Conservation (phyloP, 2,888 invertebrate species). For the Chymomyza procnemis region DNA sequence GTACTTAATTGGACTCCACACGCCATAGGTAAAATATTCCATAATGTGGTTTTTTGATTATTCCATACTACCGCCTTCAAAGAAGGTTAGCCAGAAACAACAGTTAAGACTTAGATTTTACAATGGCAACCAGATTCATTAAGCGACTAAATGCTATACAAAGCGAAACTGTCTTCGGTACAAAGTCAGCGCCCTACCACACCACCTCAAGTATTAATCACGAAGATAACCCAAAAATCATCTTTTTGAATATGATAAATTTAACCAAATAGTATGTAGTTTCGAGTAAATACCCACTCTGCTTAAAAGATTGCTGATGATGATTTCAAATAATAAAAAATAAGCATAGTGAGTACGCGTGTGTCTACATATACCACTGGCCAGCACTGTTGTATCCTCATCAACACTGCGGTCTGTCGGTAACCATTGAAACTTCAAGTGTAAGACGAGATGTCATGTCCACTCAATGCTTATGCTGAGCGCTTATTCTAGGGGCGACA, state of each 20-base stretch:
- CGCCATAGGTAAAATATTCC: too few species aligned
- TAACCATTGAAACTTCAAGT: conserved; percentile 61
- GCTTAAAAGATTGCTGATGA: not conserved
- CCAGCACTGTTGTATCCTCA: conserved; percentile 36
- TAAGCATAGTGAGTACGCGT: conserved; percentile 25
- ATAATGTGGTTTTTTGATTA: too few species aligned
- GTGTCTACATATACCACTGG: not conserved
- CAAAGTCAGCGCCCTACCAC: too few species aligned
- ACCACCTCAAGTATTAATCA: too few species aligned
- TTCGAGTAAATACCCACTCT: not conserved
- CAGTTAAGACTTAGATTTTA: too few species aligned
- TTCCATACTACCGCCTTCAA: too few species aligned
- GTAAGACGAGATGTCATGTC: conserved; percentile 66
- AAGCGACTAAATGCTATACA: too few species aligned
- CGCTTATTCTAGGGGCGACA: conserved; percentile 7
- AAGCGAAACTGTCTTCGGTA: too few species aligned
- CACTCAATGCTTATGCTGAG: conserved; percentile 37
- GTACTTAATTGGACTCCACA: too few species aligned
- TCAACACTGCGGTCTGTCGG: conserved; percentile 55
- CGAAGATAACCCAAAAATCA: too few species aligned
- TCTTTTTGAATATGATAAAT: not conserved
- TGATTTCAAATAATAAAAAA: conserved; percentile 37
- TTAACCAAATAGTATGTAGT: not conserved
- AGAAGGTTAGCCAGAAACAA: too few species aligned
- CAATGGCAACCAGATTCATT: too few species aligned